These are phyloP conservation scores for Chymomyza caudatula DNA, from an alignment of 2,888 invertebrate species.

Conservation along the genomic window DNA sequence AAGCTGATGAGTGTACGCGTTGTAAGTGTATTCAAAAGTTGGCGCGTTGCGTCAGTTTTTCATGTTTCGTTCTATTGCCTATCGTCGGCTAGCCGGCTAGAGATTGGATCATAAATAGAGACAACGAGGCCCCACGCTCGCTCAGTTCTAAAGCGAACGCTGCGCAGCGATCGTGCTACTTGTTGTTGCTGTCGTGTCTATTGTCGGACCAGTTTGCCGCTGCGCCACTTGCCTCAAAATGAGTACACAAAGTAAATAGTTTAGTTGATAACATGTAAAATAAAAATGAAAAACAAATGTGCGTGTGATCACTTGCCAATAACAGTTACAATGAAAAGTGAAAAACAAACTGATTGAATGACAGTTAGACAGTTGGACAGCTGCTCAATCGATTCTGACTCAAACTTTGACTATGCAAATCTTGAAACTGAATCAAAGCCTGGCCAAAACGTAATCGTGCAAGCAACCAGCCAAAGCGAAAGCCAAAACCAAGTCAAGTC, in stretches of 20 bases:
- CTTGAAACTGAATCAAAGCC: constrained; percentile 4
- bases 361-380: constrained; percentile 6
- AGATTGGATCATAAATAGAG: neutral
- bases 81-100: neutral
- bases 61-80: neutral
- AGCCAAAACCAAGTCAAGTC: constrained; percentile 12
- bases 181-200: neutral
- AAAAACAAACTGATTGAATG: constrained; percentile 19
- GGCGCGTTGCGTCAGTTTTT: neutral
- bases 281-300: constrained; percentile 7
- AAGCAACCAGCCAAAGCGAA: constrained; percentile 7
- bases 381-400: neutral
- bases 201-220: neutral
- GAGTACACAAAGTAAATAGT: constrained; percentile 39
- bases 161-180: neutral
- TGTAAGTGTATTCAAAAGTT: neutral
- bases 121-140: neutral
- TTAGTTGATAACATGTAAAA: constrained; percentile 22
- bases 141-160: constrained; percentile 3
- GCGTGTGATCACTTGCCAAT: neutral
- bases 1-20: neutral
- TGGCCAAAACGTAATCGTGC: constrained; percentile 19
- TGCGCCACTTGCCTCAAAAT: constrained; percentile 9
- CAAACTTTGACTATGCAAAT: neutral
- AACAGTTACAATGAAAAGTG: constrained; percentile 33